Conservation (phyloP, 1,140 invertebrate genomes). For the Solenopsis invicta region DNA sequence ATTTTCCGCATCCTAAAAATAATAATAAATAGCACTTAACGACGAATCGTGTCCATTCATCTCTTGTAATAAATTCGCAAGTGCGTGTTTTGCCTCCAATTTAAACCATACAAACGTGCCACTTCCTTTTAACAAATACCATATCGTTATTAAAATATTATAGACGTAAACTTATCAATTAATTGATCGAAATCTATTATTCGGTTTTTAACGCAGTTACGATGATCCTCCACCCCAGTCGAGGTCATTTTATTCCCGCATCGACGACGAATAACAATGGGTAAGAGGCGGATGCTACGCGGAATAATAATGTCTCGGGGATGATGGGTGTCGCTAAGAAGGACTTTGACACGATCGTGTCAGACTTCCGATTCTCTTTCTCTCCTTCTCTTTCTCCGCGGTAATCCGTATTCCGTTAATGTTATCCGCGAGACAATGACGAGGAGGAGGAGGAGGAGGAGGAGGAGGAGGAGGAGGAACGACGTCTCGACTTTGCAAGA, state of each 20-base stretch:
- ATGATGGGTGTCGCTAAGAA: slow-evolving; percentile 42
- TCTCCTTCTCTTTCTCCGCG: background rate
- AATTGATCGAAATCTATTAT: no score
- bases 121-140: background rate
- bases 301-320: slow-evolving; percentile 57
- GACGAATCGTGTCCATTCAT: no score
- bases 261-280: slow-evolving; percentile 35
- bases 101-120: no score
- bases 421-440: slow-evolving; percentile 47
- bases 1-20: no score
- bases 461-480: background rate
- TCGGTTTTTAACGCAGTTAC: background rate
- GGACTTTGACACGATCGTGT: slow-evolving; percentile 43
- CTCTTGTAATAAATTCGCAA: no score
- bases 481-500: slow-evolving; percentile 24
- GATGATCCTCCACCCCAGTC: background rate
- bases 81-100: no score
- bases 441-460: slow-evolving; percentile 20
- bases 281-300: slow-evolving; percentile 43
- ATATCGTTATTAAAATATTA: no score
- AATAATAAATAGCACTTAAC: no score
- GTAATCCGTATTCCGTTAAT: slow-evolving; percentile 61
- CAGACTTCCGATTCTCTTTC: slow-evolving; percentile 39
- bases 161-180: background rate
- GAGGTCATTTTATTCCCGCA: slow-evolving; percentile 36